Base-by-base conservation (phyloP, 2,888 invertebrate genomes). In the Miltochrista miniata region DNA sequence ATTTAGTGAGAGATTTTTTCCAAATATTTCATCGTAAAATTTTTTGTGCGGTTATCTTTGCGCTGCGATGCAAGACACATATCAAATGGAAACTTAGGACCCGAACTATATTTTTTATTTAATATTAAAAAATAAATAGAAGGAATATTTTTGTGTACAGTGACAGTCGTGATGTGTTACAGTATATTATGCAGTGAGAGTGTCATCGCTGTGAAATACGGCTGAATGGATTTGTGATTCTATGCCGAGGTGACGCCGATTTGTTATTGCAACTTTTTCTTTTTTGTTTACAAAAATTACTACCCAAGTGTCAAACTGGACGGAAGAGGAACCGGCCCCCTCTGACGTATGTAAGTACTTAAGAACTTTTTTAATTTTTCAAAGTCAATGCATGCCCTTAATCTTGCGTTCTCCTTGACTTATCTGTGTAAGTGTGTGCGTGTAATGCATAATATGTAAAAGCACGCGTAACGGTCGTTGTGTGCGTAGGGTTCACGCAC, bases 301-400 rank as follows among this genome's bases (percentile, higher is more conserved):
- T 83, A 87, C 90, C 90, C 75, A 90, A 85, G 88, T 91, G 87
- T 88, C 90, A 89, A 90, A 87, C 90, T 91, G 90, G 90, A 90
- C 86, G 85, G 90, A 90, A 80, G 90, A 85, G 82, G 90, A 86
- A 70, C 83, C 87, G 83, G 81, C 88, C 87, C 81, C 90, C 87
- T 86, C 90, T 90, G 90, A 90, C 90, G 90, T 84, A 91, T 91
- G 90, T 91, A 62, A 90, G 90, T 91, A 85, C 59, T 47, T 45
- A 39, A 18, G 38, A 70, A 70, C 60, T 67, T 72, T 70, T 65
- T 59, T 47, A 54, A 48, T 48, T 62, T 72, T 68, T 59, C 63
- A 67, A 73, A 72, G 63, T 72, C 67, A 64, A 68, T 71, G 71
- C 75, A 77, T 76, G 77, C 81, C 83, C 86, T 83, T 85, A 84